These are phyloP conservation scores for Cecropterus lyciades DNA, from an alignment of 1,140 invertebrate species.

Conservation along the genomic window DNA sequence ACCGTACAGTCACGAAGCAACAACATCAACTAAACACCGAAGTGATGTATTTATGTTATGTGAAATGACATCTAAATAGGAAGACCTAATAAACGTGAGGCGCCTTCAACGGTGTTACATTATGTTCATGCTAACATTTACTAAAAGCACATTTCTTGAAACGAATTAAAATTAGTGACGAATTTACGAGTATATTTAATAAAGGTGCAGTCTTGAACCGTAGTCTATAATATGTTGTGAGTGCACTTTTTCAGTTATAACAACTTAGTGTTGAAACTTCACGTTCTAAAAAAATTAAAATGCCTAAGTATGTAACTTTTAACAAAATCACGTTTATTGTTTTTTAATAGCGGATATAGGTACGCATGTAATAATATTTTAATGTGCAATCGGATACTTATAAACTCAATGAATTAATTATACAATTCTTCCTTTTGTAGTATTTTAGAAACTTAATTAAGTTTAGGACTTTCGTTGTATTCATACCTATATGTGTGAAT, in stretches of 20 bases:
- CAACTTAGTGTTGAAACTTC: background rate
- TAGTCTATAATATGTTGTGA: slow-evolving; percentile 25
- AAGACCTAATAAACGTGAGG: slow-evolving; percentile 44
- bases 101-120: slow-evolving; percentile 35
- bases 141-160: slow-evolving; percentile 56
- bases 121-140: slow-evolving; percentile 46
- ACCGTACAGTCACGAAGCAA: slow-evolving; percentile 68
- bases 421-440: background rate
- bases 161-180: slow-evolving; percentile 38
- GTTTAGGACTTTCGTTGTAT: slow-evolving; percentile 18
- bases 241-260: slow-evolving; percentile 10
- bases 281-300: no score
- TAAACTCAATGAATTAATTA: slow-evolving; percentile 5
- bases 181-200: slow-evolving; percentile 41
- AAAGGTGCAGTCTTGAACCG: slow-evolving; percentile 44
- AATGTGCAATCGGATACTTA: slow-evolving; percentile 13
- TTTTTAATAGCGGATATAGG: no score
- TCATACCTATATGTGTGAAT: background rate
- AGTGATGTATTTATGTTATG: slow-evolving; percentile 50
- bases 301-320: no score
- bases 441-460: slow-evolving; percentile 13
- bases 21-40: slow-evolving; percentile 78
- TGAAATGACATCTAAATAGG: slow-evolving; percentile 51
- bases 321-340: no score
- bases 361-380: no score